These are phyloP conservation scores for Anarsia innoxiella DNA, from an alignment of 2,888 invertebrate species.

Conservation along the genomic window DNA sequence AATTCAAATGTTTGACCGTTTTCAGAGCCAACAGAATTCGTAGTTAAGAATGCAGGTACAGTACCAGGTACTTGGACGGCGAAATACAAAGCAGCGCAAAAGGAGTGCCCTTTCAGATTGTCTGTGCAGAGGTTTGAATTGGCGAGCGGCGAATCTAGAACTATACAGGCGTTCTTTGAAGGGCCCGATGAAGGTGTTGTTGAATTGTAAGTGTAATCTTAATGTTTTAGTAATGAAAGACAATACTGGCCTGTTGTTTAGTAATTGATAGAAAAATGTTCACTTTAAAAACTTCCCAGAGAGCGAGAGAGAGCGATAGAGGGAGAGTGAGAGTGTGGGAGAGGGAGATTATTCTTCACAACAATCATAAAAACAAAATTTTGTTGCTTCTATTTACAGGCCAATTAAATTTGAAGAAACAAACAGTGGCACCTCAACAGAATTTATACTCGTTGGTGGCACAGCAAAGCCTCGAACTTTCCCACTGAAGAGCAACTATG, in stretches of 20 bases:
- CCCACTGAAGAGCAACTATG: constrained; percentile 55
- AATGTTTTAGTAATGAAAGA: too few relatives aligned
- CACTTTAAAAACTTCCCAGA: too few relatives aligned
- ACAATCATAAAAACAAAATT: too few relatives aligned
- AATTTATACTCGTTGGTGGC: constrained; percentile 43
- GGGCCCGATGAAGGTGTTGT: constrained; percentile 19
- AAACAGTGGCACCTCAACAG: constrained; percentile 32
- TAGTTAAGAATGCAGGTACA: constrained; percentile 43
- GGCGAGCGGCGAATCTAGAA: constrained; percentile 24
- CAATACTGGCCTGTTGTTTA: too few relatives aligned
- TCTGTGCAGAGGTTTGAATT: constrained; percentile 42
- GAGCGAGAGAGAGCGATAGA: too few relatives aligned
- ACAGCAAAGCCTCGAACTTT: constrained; percentile 42
- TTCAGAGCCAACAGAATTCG: constrained; percentile 44
- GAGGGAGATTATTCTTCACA: too few relatives aligned
- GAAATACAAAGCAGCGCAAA: constrained; percentile 31
- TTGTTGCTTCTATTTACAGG: too few relatives aligned
- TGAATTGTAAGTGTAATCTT: constrained; percentile 48
- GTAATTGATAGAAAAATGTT: too few relatives aligned
- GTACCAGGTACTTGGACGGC: constrained; percentile 48
- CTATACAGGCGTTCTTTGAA: background rate
- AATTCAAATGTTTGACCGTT: too few relatives aligned
- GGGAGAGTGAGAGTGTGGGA: too few relatives aligned
- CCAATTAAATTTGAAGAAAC: constrained; percentile 49
- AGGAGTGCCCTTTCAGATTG: constrained; percentile 40